phyloP scores from a whole-genome alignment of 2,888 invertebrate genomes.

The Eristalis intricaria region DNA sequence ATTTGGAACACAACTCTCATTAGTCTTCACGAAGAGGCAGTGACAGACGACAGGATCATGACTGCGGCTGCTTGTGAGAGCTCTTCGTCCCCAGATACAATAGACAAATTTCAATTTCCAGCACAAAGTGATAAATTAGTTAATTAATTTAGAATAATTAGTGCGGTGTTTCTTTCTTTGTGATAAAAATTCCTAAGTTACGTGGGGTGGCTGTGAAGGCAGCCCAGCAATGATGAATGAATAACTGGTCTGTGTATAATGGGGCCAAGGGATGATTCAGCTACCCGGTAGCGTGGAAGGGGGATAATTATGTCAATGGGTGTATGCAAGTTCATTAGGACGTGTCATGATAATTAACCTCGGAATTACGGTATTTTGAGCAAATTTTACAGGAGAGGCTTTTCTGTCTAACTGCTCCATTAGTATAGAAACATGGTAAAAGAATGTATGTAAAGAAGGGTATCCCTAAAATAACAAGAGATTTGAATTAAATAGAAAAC shows the following conservation, averaged over 20 bases:
- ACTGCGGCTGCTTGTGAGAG: conserved; percentile 37
- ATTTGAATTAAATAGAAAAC: too few species aligned
- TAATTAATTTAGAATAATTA: conserved; percentile 71
- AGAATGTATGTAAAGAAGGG: neutral
- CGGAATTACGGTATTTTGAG: neutral
- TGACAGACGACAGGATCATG: conserved; percentile 61
- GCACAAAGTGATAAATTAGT: conserved; percentile 63
- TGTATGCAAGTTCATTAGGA: conserved; percentile 43
- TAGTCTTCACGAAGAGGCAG: conserved; percentile 54
- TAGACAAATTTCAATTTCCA: conserved; percentile 62
- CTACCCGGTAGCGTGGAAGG: neutral
- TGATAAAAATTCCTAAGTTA: conserved; percentile 24
- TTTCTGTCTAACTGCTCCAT: neutral
- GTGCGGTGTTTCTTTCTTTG: conserved; percentile 51
- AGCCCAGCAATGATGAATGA: conserved; percentile 53
- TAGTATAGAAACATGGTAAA: neutral
- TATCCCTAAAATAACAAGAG: too few species aligned
- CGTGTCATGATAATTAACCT: conserved; percentile 37
- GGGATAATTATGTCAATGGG: conserved; percentile 40
- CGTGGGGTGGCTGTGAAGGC: neutral
- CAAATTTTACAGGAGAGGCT: neutral
- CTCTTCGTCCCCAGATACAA: conserved; percentile 35
- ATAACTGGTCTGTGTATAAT: conserved; percentile 31
- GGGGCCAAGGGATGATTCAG: conserved; percentile 49
- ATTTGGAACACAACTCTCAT: conserved; percentile 59